Base-by-base conservation (phyloP, 2,888 invertebrate genomes). In the Candidula unifasciata region DNA sequence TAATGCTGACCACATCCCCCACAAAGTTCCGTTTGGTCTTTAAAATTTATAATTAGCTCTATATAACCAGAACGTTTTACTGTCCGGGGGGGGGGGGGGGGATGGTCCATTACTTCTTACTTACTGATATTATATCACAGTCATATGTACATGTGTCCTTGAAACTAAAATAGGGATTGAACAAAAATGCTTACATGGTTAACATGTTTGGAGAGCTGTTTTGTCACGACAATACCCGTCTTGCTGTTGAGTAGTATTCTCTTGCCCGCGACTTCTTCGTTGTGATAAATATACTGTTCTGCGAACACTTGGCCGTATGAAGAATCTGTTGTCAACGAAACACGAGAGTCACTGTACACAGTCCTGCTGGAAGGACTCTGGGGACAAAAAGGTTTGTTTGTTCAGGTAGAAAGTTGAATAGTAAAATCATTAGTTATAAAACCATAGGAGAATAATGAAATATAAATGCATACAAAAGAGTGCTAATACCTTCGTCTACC, bases 201-300 rank as follows among this genome's bases (percentile, higher is more conserved):
- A 52, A 84, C 74, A 18, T 84, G 71, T 33, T 74, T 80, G 33
- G 84, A 77, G 13, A 84, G n/a, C 30, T 79, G 69, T 33, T 84
- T 84, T 1, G 74, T 80, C 18, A 83, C 71, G 21, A 82, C 54
- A 13, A 71, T 52, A 0, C 66, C 60, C 1, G 30, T 24, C n/a
- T 71, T 78, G n/a, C 27, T 57, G 18, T 66, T 83, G 2, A 57
- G 21, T 5, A 54, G 3, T 2, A 84, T 64, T 18, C 66, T 73
- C 68, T 84, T 84, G 2, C 78, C 79, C 5, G 84, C 84, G 18
- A 84, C 84, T 24, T 84, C 84, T 24, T 84, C 84, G 30, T 44
- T 60, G 18, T 74, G n/a, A 24, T 64, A 84, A 66, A 84, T 24
- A 24, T 80, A 84, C 24, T 80, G 79, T 18, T 74, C 80, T 30